A percentile compares a stretch with the other conserved stretches of the same genome.
Evolutionary conservation across 2,888 invertebrate species (phyloP).

Genomic region (Digitonthophagus gazella): DNA sequence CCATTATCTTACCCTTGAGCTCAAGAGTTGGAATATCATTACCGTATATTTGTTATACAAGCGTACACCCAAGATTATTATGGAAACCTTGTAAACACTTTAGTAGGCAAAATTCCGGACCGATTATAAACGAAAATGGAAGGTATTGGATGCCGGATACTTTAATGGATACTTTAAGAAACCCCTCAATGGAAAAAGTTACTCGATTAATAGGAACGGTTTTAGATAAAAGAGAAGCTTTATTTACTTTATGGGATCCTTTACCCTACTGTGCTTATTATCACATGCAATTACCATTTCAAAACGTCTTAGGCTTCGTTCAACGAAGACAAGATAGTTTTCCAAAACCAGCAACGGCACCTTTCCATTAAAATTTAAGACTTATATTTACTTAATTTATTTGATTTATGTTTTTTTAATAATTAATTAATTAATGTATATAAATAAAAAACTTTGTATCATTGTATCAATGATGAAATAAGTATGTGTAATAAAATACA

Average conservation of each 20-base stretch:
- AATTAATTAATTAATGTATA: too few species aligned
- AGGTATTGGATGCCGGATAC: constrained; percentile 63
- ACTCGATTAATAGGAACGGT: constrained; percentile 66
- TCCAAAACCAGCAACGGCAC: constrained; percentile 47
- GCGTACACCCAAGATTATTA: constrained; percentile 63
- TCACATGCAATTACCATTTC: constrained; percentile 72
- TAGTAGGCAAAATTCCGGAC: constrained; percentile 56
- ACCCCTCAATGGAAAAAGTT: constrained; percentile 54
- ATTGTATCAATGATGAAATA: background rate
- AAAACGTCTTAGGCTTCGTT: constrained; percentile 58
- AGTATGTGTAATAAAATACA: background rate
- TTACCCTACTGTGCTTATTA: constrained; percentile 84
- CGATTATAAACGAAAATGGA: constrained; percentile 52
- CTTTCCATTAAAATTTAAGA: constrained; percentile 41
- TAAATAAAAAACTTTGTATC: too few species aligned
- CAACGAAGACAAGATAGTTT: constrained; percentile 52
- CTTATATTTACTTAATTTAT: constrained; percentile 1
- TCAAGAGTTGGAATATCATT: constrained; percentile 76
- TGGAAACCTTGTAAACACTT: constrained; percentile 65
- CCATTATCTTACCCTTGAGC: constrained; percentile 62
- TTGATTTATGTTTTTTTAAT: too few species aligned
- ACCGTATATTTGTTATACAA: constrained; percentile 77
- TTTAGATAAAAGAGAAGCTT: constrained; percentile 74
- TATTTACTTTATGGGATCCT: constrained; percentile 83
- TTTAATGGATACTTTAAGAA: constrained; percentile 52